Evolutionary conservation across 2,113 vertebrate species (phyloP), one percentile per base, ranked within the genome.

Genomic region (Ageneiosus marmoratus): DNA sequence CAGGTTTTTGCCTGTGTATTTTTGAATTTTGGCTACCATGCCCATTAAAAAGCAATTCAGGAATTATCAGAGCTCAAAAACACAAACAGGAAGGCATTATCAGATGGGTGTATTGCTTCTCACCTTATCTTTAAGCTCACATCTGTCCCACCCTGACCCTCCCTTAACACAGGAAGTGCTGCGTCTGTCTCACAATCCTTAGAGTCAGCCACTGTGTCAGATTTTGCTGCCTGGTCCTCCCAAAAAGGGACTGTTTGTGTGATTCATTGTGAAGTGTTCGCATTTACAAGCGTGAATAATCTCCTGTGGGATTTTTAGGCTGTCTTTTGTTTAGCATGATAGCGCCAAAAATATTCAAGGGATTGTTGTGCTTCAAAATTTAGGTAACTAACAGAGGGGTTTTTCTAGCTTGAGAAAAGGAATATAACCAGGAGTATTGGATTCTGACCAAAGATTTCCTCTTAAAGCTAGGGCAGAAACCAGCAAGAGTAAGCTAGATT

Each of bases 21-120:
- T 55, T 69, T 62, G 55, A 51, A 7, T 24, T 46, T 48, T 1
- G 48, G 46, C 34, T 69, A 2, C 65, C 44, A 29, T 62, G 11
- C 34, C 46, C 63, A 56, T 77, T 92, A 88, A 91, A 91, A 92
- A 89, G 86, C 15, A 48, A 85, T 48, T 32, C 62, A 87, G 88
- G 84, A 87, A 88, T 86, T 86, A 89, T 90, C 89, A 88, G 89
- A 88, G 80, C 37, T 22, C 22, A 60, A 76, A 88, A 90, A 60
- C 90, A 90, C 88, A 90, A 93, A 93, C 93, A 93, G 93, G 94
- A 94, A 93, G 89, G 80, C 85, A 89, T 93, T 94, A 93, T 91
- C 88, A 90, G 84, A 41, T 74, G 29, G 91, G 87, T 85, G 65
- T 84, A 75, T 86, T 85, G 84, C 85, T 76, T 86, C 41, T 77